Evolutionary conservation across 2,797 vertebrate species (phyloP), one percentile per base, ranked within the genome.

Genomic region (Sebastes dallii): DNA sequence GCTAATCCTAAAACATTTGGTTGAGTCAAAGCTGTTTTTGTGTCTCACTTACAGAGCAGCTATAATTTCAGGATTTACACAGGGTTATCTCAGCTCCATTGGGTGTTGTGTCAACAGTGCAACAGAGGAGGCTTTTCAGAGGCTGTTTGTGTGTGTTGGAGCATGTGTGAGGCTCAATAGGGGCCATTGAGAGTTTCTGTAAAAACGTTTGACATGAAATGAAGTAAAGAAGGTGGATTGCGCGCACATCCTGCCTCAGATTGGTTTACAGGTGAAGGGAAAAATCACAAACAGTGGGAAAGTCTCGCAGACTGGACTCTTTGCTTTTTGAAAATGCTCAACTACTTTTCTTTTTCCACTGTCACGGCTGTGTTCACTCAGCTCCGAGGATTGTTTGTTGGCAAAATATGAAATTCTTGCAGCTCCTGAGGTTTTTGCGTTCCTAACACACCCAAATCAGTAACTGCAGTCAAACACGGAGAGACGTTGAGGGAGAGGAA

Each of bases 141-240:
- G 75, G 76, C 36, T 58, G 67, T 75, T 54, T 80, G 77, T 80
- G 75, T 88, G 72, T 89, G 82, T 86, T 84, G 68, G 75, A 39
- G 86, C 56, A 60, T 76, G 76, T 74, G 69, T 69, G 66, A 20
- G 69, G 55, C 68, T 69, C 22, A 75, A 74, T 20, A 56, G 22
- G 27, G 39, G 55, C 18, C 62, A 24, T 54, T 77, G 34, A 78
- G 77, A 80, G 75, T 46, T 58, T 72, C 46, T 39, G 20, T 30
- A 67, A 76, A 77, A 52, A 27, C 22, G n/a, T 66, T 34, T 69
- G 42, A 67, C 30, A 6, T 81, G 20, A 55, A 3, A 11, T 20
- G 20, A 25, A 66, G 59, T 22, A 20, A 72, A 66, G 10, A 50
- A 10, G 24, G 1, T 54, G 60, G 27, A 55, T 18, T 1, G 55